These are phyloP conservation scores for Kryphioiulus occultus DNA, from an alignment of 2,888 invertebrate species.

Conservation along the genomic window DNA sequence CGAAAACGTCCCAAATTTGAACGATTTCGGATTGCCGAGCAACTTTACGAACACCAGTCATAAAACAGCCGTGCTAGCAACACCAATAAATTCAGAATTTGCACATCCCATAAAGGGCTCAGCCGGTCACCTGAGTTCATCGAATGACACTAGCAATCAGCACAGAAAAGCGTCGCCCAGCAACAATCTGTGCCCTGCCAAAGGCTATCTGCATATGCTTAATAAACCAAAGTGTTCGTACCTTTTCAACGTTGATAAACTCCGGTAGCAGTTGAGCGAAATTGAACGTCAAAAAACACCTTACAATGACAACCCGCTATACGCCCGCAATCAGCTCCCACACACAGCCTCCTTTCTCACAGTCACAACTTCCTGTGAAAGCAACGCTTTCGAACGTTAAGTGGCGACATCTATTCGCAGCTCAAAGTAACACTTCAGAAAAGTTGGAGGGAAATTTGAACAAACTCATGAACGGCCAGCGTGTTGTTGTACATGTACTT, in stretches of 20 bases:
- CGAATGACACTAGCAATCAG: neutral
- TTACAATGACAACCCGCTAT: neutral
- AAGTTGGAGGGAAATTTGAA: neutral
- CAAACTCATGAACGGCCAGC: neutral
- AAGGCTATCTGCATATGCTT: neutral
- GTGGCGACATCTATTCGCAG: neutral
- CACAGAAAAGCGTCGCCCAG: neutral
- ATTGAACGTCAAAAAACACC: neutral
- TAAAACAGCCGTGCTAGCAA: neutral
- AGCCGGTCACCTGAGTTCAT: conserved; percentile 21
- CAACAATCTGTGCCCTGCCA: neutral
- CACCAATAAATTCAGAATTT: neutral
- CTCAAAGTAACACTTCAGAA: neutral
- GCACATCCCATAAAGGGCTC: neutral
- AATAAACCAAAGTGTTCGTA: neutral
- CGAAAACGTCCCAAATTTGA: neutral
- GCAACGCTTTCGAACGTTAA: neutral
- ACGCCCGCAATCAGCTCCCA: neutral
- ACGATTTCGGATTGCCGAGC: neutral
- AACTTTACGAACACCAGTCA: neutral
- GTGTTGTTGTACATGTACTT: neutral
- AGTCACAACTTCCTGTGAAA: conserved; percentile 21
- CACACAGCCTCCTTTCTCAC: neutral
- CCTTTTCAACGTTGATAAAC: neutral
- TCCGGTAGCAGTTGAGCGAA: neutral